Base-by-base conservation (phyloP, 2,113 vertebrate genomes). In the Corvus moneduloides region DNA sequence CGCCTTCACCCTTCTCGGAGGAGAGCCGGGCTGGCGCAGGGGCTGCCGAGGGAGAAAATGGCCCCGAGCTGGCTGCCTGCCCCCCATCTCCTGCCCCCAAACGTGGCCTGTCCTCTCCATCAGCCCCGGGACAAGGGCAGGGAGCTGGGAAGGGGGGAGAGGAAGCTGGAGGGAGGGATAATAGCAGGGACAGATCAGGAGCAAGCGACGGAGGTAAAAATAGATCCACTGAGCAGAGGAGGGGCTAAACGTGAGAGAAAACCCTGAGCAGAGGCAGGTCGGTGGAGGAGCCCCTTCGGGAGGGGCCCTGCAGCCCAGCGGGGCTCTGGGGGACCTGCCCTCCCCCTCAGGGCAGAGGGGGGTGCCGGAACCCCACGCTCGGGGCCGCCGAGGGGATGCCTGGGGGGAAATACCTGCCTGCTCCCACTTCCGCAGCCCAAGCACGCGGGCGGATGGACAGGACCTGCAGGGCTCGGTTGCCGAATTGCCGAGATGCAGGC, bases 241-340 rank as follows among this genome's bases (percentile, higher is more conserved):
- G 96, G 93, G 95, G 90, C 96, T 96, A 96, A 96, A 95, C 88
- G 96, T 96, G 96, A 95, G 94, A 81, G 90, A 94, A 95, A 96
- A 85, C 78, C 84, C 91, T 85, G 74, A 93, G 87, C 66, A 80
- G 64, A 92, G 48, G 72, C 76, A 88, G 76, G 55, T 72, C 17
- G 49, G 74, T 7, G 17, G n/a, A 76, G 48, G 84, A 81, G 27
- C 18, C 49, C 49, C 69, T 76, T 77, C 2, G 0, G 39, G 68
- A 95, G 39, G 75, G 58, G 52, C 41, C 27, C 61, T 67, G 22
- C 18, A 30, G 44, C 37, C 44, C 43, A 59, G 28, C 0, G 1
- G 37, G 67, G 51, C 3, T 1, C 30, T 7, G 9, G 10, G 64
- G 55, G 21, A 33, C 20, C 24, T 59, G 24, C 8, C 33, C 35